phyloP scores from a whole-genome alignment of 2,113 vertebrate genomes.

The Climacteris rufus region DNA sequence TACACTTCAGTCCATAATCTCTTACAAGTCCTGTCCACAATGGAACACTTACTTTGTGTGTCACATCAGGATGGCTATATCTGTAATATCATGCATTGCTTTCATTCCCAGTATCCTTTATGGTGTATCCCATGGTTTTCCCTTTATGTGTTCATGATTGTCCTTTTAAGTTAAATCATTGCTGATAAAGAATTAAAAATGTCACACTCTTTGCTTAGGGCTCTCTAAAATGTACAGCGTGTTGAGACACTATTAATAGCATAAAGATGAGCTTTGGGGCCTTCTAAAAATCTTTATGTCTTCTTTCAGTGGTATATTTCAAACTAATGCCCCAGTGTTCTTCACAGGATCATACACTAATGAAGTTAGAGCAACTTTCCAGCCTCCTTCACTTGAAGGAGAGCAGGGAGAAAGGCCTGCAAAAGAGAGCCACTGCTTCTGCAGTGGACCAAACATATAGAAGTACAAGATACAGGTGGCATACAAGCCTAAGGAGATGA shows the following conservation, averaged over 20 bases:
- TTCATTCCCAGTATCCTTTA: constrained; percentile 92
- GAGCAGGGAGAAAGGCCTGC: background rate
- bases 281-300: background rate
- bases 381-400: background rate
- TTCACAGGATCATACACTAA: background rate
- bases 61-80: constrained; percentile 68
- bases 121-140: background rate
- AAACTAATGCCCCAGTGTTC: background rate
- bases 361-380: background rate
- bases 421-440: background rate
- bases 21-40: constrained; percentile 72
- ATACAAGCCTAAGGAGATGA: background rate
- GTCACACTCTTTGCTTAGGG: background rate
- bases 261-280: background rate
- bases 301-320: background rate
- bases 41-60: constrained; percentile 71
- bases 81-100: constrained; percentile 72
- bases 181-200: background rate
- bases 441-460: background rate
- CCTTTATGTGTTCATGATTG: background rate
- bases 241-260: background rate
- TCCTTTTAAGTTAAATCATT: background rate
- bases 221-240: background rate
- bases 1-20: constrained; percentile 80
- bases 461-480: background rate